These are phyloP conservation scores for Aspidoscelis tigris DNA, from an alignment of 2,113 vertebrate species.

Conservation along the genomic window DNA sequence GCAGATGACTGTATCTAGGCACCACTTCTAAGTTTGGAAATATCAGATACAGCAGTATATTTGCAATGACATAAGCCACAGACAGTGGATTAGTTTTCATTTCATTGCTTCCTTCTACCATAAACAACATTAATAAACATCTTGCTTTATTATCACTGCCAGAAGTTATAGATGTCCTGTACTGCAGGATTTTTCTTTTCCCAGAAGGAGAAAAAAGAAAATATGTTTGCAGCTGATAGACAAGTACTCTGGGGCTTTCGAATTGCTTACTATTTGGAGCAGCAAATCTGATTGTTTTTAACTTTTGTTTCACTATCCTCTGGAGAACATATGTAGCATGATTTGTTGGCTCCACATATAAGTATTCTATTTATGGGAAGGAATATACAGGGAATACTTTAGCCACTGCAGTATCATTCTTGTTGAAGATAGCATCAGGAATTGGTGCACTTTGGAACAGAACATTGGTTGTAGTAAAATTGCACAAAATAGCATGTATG, in stretches of 20 bases:
- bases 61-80: background rate
- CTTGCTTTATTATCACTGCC: background rate
- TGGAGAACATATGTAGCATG: background rate
- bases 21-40: constrained; percentile 6
- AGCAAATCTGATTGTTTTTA: background rate
- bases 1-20: background rate
- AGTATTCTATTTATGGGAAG: background rate
- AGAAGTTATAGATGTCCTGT: background rate
- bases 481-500: background rate
- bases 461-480: background rate
- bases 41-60: background rate
- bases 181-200: background rate
- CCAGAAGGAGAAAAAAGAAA: background rate
- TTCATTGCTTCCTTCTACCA: constrained; percentile 13
- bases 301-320: background rate
- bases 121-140: constrained; percentile 9
- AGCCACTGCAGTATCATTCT: background rate
- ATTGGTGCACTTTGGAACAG: background rate
- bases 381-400: background rate
- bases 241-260: background rate
- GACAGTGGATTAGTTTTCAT: background rate
- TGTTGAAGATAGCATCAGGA: background rate
- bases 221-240: background rate
- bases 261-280: background rate
- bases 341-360: background rate